Conservation (phyloP, 2,888 invertebrate genomes). For the Lasioglossum pauxillum region DNA sequence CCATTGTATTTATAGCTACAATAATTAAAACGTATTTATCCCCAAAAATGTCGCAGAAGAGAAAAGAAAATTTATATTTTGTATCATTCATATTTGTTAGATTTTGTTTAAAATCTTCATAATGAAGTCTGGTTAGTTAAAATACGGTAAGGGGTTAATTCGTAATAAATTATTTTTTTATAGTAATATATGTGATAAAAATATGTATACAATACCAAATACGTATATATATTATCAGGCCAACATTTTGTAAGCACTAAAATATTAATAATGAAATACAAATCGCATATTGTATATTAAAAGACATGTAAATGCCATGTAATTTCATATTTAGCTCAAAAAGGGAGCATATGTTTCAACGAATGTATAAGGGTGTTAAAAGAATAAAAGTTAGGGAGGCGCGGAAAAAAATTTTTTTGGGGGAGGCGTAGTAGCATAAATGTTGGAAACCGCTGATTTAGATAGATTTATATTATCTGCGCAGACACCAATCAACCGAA, state of each 20-base stretch:
- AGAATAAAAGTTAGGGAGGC: too few species aligned
- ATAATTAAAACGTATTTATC: background rate
- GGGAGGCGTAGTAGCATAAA: too few species aligned
- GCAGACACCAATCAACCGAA: too few species aligned
- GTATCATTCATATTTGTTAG: too few species aligned
- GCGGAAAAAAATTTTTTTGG: too few species aligned
- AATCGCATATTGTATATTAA: constrained; percentile 26
- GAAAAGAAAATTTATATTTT: too few species aligned
- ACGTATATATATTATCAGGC: constrained; percentile 4
- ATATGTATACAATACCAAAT: background rate
- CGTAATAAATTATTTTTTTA: constrained; percentile 44
- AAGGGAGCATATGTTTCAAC: constrained; percentile 1
- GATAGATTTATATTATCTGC: too few species aligned
- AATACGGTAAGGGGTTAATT: background rate
- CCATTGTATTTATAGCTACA: background rate
- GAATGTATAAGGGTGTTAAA: background rate
- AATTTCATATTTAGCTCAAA: constrained; percentile 7
- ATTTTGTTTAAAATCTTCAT: background rate
- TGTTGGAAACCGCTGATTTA: too few species aligned
- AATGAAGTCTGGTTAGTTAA: background rate
- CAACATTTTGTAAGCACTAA: constrained; percentile 19
- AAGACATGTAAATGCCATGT: constrained; percentile 2
- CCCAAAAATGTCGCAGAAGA: too few species aligned
- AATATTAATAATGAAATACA: constrained; percentile 25
- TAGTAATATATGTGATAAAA: constrained; percentile 20